Conservation (phyloP, 2,113 vertebrate genomes). For the Cricetomys ansorgei region DNA sequence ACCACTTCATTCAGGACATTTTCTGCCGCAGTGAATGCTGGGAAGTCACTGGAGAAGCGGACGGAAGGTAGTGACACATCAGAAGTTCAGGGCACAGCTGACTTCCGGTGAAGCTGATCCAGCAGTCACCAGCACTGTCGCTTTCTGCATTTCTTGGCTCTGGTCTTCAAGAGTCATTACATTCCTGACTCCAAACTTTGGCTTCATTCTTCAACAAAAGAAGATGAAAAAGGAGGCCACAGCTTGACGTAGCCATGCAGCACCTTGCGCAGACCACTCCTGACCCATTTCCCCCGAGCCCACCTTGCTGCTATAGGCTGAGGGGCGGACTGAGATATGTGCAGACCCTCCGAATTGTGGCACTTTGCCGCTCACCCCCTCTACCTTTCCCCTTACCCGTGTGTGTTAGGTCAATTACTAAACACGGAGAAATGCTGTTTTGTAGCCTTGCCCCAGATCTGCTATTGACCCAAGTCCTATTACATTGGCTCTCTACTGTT, state of each 20-base stretch:
- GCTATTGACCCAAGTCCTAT: not conserved
- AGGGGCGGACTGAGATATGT: rapidly evolving
- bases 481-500: no score
- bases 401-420: not conserved
- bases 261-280: not conserved
- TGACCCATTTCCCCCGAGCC: not conserved
- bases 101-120: not conserved
- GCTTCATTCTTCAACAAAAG: not conserved
- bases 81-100: rapidly evolving
- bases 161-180: not conserved
- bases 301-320: not conserved
- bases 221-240: not conserved
- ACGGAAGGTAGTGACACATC: not conserved
- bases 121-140: not conserved
- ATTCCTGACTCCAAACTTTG: not conserved
- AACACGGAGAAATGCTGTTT: not conserved
- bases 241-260: not conserved
- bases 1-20: not conserved
- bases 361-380: not conserved
- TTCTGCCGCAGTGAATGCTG: not conserved
- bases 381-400: not conserved
- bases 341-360: not conserved
- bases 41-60: not conserved
- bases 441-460: not conserved
- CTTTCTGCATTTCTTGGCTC: not conserved